A percentile compares a stretch with the other conserved stretches of the same genome.
Conservation (phyloP, 2,797 vertebrate species). For the Lemur catta region DNA sequence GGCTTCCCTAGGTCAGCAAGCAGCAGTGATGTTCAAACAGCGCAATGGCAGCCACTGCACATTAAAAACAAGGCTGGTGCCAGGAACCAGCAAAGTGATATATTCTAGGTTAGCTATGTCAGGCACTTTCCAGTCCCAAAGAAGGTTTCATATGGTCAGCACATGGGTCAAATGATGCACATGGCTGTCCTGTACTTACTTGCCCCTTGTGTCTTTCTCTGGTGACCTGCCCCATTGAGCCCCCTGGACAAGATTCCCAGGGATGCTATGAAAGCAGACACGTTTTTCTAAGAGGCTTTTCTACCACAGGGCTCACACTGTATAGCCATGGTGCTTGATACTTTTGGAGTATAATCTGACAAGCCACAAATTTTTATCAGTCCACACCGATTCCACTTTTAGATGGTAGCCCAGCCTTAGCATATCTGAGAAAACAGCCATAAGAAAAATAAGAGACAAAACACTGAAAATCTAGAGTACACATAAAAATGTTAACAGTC, state of each 20-base stretch:
- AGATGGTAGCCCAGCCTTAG: background rate
- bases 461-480: background rate
- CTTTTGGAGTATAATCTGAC: background rate
- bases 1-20: constrained; percentile 53
- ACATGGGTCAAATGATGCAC: constrained; percentile 9
- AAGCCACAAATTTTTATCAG: background rate
- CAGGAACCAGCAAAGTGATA: background rate
- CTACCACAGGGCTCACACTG: background rate
- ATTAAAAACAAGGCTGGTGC: constrained; percentile 30
- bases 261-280: background rate
- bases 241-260: background rate
- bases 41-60: background rate
- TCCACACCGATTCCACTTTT: background rate
- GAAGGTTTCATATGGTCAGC: constrained; percentile 35
- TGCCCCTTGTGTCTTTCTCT: background rate
- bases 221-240: constrained; percentile 23
- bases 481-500: background rate
- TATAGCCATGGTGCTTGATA: background rate
- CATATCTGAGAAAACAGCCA: background rate
- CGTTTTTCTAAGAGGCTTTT: background rate
- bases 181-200: background rate
- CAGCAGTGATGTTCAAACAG: background rate
- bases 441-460: background rate
- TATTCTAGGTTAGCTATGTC: constrained; percentile 30
- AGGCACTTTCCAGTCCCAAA: constrained; percentile 45